A percentile compares a stretch with the other conserved stretches of the same genome.
These are phyloP conservation scores for Parasteatoda tepidariorum DNA, from an alignment of 1,140 invertebrate genomes.

Conservation along the genomic window DNA sequence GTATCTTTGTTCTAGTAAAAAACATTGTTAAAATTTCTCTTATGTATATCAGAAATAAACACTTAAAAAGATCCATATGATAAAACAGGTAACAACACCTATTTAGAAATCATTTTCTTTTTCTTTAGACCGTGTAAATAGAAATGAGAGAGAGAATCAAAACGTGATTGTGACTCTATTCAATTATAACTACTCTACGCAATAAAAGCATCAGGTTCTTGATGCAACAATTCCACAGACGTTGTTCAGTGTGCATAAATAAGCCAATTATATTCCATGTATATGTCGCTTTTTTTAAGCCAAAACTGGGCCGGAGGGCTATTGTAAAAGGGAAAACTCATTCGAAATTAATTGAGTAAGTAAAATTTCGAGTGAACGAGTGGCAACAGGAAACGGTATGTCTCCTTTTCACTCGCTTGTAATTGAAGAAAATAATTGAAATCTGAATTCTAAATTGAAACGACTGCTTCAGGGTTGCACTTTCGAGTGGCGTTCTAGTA, in stretches of 20 bases:
- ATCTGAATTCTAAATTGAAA: conserved; percentile 59
- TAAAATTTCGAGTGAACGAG: conserved; percentile 18
- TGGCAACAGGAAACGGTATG: neutral
- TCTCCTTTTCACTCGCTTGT: neutral
- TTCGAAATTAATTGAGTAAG: conserved; percentile 59
- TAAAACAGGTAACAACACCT: neutral
- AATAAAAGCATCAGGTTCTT: neutral
- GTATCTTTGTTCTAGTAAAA: too few species aligned
- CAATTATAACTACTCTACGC: neutral
- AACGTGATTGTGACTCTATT: neutral
- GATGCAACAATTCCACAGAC: neutral
- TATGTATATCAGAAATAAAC: too few species aligned
- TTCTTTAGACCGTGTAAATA: neutral
- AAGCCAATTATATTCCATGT: conserved; percentile 38
- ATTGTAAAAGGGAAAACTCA: conserved; percentile 15
- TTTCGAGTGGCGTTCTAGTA: conserved; percentile 9
- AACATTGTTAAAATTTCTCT: too few species aligned
- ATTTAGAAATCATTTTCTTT: neutral
- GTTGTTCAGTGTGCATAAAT: conserved; percentile 11
- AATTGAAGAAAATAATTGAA: conserved; percentile 60
- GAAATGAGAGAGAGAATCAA: neutral
- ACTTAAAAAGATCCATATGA: too few species aligned
- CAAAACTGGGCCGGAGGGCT: neutral
- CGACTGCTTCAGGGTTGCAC: conserved; percentile 25
- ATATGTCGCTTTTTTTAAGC: conserved; percentile 4